Evolutionary conservation across 30 jellyfish, hydroid and myxozoan species (phyloP), one percentile per base, ranked within the genome.

Genomic region (Catostylus mosaicus): DNA sequence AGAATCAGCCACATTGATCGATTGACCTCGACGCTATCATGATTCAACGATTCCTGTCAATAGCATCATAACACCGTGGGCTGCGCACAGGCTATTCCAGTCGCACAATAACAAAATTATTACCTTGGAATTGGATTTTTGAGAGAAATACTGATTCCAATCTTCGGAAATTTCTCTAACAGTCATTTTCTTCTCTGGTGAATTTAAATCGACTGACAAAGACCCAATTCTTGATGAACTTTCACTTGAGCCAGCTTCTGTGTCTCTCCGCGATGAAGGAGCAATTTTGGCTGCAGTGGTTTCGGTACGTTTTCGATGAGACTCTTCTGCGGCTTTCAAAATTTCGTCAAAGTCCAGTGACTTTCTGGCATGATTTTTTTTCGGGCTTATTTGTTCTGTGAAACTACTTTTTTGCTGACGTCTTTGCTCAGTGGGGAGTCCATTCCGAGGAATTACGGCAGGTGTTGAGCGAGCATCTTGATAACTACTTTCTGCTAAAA

Each of bases 161-260:
- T 73, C 84, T 45, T 73, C 72, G 4, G 84, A 73, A 16, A 73
- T 73, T 31, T 73, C 84, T 24, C 48, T 73, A 9, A 73, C 84
- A 10, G 84, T n/a, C 71, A 38, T 27, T 11, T 48, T 73, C 40
- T 73, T 52, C 30, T 50, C 52, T 20, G 84, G 45, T 1, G 72
- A 31, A 30, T 30, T 51, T 19, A 30, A 19, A 3, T 66, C 37
- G 6, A 73, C 48, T 12, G 84, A 73, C 1, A 73, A 1, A 10
- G 84, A 73, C 0, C 72, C 72, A 6, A 27, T 20, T 50, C 72
- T 45, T 16, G 71, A 48, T 19, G 84, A 43, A 4, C 9, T 24
- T 1, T 37, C 84, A 46, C 57, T 73, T 33, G 35, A 20, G n/a
- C 33, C n/a, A 19, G 26, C 84, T 0, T 11, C 47, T 8, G 71